Base-by-base conservation (phyloP, 1,140 invertebrate genomes). In the Hylyphantes graminicola region DNA sequence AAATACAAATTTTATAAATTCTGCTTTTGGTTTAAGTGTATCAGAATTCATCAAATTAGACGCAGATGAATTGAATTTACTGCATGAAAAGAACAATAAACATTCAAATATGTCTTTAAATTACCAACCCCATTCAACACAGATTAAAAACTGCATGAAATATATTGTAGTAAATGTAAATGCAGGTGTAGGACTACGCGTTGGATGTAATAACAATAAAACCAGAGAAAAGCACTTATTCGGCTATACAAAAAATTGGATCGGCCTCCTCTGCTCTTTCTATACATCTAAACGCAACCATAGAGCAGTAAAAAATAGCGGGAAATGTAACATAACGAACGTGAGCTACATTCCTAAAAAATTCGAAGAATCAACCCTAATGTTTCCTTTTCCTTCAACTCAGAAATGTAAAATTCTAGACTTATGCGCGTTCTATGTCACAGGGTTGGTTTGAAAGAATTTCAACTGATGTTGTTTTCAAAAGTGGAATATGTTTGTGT, bases 331-430 rank as follows among this genome's bases (percentile, higher is more conserved):
- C 55, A 55, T 12, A n/a, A 51, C 12, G 21, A 21, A 54, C 79
- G 67, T 67, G 64, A 73, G 13, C 35, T n/a, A 12, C 68, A 68
- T 81, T 15, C 21, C 55, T 19, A 73, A 65, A 35, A 53, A 68
- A 63, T 64, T 63, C 21, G 55, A 19, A 64, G 48, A 73, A 81
- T 7, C 51, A 1, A 13, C 19, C 50, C 11, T 67, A 35, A 50
- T 50, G 50, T 57, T 67, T 21, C 11, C 17, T n/a, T 67, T 17
- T 54, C 67, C 61, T 59, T 50, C 53, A 61, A 50, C 17, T 81
- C 55, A 63, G 79, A 81, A 81, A 81, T 81, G 79, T 81, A 81
- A 81, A 81, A 81, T 70, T 73, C 54, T 53, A 55, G 59, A 55
- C 19, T 57, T 70, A 70, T 57, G 50, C 35, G 61, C 59, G 67